These are phyloP conservation scores for Hermaeophaga mercurialis DNA, from an alignment of 2,888 invertebrate species.

Conservation along the genomic window DNA sequence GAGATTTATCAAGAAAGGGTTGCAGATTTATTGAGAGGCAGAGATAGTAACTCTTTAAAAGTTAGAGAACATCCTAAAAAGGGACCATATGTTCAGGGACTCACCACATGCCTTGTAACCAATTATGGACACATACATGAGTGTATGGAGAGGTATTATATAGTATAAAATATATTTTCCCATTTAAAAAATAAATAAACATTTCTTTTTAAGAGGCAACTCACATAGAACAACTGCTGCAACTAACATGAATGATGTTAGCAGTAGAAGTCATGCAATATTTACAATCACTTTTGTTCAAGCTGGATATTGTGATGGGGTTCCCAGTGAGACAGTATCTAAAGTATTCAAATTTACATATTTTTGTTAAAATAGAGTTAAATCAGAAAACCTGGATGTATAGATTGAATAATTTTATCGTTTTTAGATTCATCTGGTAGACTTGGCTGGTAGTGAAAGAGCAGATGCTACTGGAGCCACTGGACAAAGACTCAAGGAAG, in stretches of 20 bases:
- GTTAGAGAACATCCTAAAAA: conserved; percentile 77
- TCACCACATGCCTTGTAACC: conserved; percentile 83
- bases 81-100: conserved; percentile 83
- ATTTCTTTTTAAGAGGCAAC: conserved; percentile 69
- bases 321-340: conserved; percentile 88
- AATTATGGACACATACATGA: conserved; percentile 88
- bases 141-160: conserved; percentile 54
- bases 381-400: too few species aligned
- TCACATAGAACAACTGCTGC: conserved; percentile 83
- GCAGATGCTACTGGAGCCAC: conserved; percentile 90
- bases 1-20: conserved; percentile 72
- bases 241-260: conserved; percentile 92
- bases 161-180: neutral
- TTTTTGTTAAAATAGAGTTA: too few species aligned
- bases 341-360: too few species aligned
- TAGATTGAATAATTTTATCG: too few species aligned
- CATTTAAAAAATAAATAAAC: neutral
- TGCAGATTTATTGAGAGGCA: conserved; percentile 68
- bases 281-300: conserved; percentile 90
- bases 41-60: conserved; percentile 58
- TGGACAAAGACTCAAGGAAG: conserved; percentile 87
- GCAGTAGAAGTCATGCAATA: conserved; percentile 89
- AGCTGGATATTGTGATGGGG: conserved; percentile 83
- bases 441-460: conserved; percentile 87
- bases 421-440: conserved; percentile 75